phyloP scores from a whole-genome alignment of 2,113 vertebrate genomes.

The Psettodes erumei region DNA sequence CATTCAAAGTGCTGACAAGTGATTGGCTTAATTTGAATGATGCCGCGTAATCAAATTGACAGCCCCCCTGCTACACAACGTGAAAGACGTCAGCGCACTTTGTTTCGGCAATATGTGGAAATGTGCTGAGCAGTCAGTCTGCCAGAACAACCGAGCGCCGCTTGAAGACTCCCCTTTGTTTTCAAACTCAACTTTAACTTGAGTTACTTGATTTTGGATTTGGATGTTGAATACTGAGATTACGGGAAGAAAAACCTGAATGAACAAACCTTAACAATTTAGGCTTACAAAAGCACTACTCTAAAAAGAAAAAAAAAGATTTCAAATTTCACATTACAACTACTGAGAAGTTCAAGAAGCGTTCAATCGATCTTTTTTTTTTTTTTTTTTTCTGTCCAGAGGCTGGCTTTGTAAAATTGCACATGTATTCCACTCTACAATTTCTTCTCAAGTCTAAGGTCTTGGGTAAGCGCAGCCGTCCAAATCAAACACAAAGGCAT shows the following conservation, averaged over 20 bases:
- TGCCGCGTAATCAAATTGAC: slow-evolving; percentile 9
- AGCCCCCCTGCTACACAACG: neutral
- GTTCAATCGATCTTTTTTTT: slow-evolving; percentile 10
- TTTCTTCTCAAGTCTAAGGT: slow-evolving; percentile 26
- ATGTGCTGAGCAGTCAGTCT: slow-evolving; percentile 15
- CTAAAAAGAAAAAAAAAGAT: too few species aligned
- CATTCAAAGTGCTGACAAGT: slow-evolving; percentile 13
- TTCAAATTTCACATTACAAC: neutral
- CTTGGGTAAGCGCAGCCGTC: slow-evolving; percentile 34
- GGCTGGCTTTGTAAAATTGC: slow-evolving; percentile 16
- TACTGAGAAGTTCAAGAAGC: slow-evolving; percentile 1
- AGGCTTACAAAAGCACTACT: too few species aligned
- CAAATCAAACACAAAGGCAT: slow-evolving; percentile 56
- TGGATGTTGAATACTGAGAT: too few species aligned
- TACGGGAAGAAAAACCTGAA: too few species aligned
- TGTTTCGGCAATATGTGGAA: slow-evolving; percentile 2
- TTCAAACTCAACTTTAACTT: slow-evolving; percentile 14
- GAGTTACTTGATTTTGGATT: too few species aligned
- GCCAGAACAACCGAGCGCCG: neutral
- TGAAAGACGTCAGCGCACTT: neutral
- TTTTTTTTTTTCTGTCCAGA: neutral
- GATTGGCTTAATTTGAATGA: slow-evolving; percentile 30
- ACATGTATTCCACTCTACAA: slow-evolving; percentile 15
- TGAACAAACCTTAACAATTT: too few species aligned
- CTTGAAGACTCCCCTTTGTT: slow-evolving; percentile 8